A percentile compares a stretch with the other conserved stretches of the same genome.
Conservation (phyloP, 2,797 vertebrate genomes). For the Taeniopygia guttata region DNA sequence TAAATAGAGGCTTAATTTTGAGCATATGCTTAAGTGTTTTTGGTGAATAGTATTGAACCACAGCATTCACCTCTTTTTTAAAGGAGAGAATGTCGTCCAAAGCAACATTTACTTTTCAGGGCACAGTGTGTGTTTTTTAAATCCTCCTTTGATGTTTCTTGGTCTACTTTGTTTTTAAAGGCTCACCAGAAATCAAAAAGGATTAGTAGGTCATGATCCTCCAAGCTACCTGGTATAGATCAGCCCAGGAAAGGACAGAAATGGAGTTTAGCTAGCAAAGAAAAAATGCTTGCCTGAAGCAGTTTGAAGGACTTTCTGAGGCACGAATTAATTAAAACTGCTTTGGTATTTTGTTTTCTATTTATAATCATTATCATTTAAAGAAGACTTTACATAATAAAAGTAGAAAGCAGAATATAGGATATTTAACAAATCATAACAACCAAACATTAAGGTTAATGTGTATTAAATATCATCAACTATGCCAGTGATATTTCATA, state of each 20-base stretch:
- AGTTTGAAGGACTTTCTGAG: not conserved
- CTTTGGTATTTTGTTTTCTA: not conserved
- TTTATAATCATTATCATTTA: conserved; percentile 6
- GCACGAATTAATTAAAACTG: not conserved
- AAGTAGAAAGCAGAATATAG: conserved; percentile 22
- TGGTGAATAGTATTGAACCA: conserved; percentile 11
- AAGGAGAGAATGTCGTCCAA: conserved; percentile 43
- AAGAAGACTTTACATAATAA: conserved; percentile 53
- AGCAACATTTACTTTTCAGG: conserved; percentile 51
- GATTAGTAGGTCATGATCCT: conserved; percentile 65
- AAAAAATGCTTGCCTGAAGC: conserved; percentile 49
- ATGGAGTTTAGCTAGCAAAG: not conserved
- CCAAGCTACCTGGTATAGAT: conserved; percentile 63
- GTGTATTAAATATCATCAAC: not conserved
- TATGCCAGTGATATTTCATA: not conserved
- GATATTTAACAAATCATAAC: conserved; percentile 39
- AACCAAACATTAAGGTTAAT: conserved; percentile 17
- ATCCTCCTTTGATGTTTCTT: conserved; percentile 61
- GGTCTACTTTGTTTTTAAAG: conserved; percentile 60
- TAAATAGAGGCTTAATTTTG: conserved; percentile 46
- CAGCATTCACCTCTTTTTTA: not conserved
- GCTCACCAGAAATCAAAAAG: conserved; percentile 63
- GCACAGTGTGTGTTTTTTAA: conserved; percentile 42
- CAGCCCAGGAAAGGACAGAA: conserved; percentile 45
- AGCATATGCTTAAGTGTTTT: conserved; percentile 61